These are phyloP conservation scores for Heliornis fulica DNA, from an alignment of 2,113 vertebrate genomes.

Conservation along the genomic window DNA sequence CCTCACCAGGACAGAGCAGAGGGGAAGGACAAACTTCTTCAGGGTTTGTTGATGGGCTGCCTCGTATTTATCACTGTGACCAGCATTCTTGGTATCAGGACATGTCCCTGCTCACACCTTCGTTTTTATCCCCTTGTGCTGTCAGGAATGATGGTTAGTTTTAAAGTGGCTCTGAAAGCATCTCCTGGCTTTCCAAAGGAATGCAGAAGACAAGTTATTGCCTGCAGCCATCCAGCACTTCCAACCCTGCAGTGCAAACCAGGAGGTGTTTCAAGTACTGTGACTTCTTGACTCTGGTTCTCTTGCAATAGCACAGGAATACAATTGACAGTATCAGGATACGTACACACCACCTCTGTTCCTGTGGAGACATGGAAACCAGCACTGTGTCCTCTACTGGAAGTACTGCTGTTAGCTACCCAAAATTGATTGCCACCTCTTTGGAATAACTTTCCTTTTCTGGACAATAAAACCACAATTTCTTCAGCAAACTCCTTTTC, in stretches of 20 bases:
- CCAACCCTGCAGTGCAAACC: neutral
- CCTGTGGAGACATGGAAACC: constrained; percentile 23
- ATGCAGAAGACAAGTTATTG: neutral
- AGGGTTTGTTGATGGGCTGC: neutral
- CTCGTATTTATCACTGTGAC: neutral
- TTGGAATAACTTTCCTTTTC: constrained; percentile 5
- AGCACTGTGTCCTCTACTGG: neutral
- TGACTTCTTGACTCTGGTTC: neutral
- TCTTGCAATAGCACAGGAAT: constrained; percentile 7
- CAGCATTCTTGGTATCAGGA: neutral
- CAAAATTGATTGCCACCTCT: neutral
- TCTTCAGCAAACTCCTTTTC: neutral
- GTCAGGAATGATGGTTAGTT: neutral
- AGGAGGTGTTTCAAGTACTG: neutral
- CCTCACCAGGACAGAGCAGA: too few relatives aligned
- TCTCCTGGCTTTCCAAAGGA: neutral
- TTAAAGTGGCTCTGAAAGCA: neutral
- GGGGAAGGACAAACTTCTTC: neutral
- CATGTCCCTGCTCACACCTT: neutral
- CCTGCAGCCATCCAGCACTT: neutral
- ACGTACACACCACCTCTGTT: neutral
- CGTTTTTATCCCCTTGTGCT: accelerated
- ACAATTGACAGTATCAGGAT: neutral
- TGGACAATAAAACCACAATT: neutral
- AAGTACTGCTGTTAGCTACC: neutral